phyloP scores from a whole-genome alignment of 1,140 invertebrate species.

The Andricus grossulariae region DNA sequence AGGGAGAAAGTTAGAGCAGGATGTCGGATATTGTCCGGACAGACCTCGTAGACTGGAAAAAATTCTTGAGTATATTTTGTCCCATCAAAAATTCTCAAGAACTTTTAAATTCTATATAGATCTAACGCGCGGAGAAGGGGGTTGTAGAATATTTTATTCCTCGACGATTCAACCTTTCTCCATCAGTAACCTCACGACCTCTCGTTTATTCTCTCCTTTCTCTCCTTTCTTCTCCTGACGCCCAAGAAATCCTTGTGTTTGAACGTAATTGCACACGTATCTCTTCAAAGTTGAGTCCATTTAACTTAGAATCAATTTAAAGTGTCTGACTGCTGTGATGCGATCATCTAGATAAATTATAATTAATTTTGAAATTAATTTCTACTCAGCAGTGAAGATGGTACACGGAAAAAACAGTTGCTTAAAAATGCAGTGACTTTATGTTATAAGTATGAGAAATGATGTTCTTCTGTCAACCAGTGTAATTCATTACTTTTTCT shows the following conservation, averaged over 20 bases:
- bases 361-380: conserved; percentile 17
- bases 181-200: conserved; percentile 38
- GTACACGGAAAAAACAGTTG: too few species aligned
- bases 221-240: background rate
- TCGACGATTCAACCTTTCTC: conserved; percentile 38
- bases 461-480: too few species aligned
- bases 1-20: too few species aligned
- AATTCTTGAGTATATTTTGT: too few species aligned
- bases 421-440: too few species aligned
- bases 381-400: background rate
- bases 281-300: background rate
- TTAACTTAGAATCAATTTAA: background rate
- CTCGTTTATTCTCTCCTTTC: background rate
- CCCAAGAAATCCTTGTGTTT: background rate
- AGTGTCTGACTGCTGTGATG: background rate
- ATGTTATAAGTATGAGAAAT: too few species aligned
- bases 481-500: too few species aligned
- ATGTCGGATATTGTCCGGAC: too few species aligned
- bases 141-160: background rate
- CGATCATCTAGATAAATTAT: background rate
- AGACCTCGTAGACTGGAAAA: too few species aligned
- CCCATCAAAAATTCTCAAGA: too few species aligned
- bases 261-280: background rate
- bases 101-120: too few species aligned
- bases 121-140: background rate